A percentile compares a stretch with the other conserved stretches of the same genome.
Conservation (phyloP, 2,888 invertebrate species). For the Dinocampus coccinellae region DNA sequence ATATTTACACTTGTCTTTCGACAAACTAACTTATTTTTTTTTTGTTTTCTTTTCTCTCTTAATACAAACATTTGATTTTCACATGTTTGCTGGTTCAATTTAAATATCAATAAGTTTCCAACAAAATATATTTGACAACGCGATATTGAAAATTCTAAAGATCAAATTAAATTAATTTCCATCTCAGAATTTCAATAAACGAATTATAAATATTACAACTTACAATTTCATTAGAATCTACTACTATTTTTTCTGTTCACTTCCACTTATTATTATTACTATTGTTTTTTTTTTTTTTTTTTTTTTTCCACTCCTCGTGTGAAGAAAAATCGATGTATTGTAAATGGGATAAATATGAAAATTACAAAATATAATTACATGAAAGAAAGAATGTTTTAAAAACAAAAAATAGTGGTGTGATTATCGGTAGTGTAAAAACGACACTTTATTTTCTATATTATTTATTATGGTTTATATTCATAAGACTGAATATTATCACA, state of each 20-base stretch:
- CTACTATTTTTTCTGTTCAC: neutral
- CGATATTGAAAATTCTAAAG: neutral
- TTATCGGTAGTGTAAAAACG: conserved; percentile 53
- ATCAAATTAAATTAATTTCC: neutral
- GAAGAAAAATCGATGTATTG: conserved; percentile 29
- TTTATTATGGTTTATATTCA: conserved; percentile 49
- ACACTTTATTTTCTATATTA: conserved; percentile 53
- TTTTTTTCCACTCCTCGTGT: conserved; percentile 7
- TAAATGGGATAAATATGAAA: conserved; percentile 26
- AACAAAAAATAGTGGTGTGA: conserved; percentile 52
- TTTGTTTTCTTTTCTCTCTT: too few relatives aligned
- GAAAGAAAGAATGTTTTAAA: conserved; percentile 48
- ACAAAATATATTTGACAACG: neutral
- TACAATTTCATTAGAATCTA: neutral
- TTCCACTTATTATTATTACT: neutral
- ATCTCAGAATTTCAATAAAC: neutral
- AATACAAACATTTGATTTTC: neutral
- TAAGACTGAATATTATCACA: conserved; percentile 54
- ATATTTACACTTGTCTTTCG: neutral
- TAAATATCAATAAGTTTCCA: neutral
- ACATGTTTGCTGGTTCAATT: neutral
- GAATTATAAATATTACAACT: neutral
- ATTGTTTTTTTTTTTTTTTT: conserved; percentile 4
- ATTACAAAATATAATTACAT: conserved; percentile 19
- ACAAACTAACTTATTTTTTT: too few relatives aligned